Evolutionary conservation across 2,888 invertebrate genomes (phyloP).

Genomic region (Drosophila paranaensis): DNA sequence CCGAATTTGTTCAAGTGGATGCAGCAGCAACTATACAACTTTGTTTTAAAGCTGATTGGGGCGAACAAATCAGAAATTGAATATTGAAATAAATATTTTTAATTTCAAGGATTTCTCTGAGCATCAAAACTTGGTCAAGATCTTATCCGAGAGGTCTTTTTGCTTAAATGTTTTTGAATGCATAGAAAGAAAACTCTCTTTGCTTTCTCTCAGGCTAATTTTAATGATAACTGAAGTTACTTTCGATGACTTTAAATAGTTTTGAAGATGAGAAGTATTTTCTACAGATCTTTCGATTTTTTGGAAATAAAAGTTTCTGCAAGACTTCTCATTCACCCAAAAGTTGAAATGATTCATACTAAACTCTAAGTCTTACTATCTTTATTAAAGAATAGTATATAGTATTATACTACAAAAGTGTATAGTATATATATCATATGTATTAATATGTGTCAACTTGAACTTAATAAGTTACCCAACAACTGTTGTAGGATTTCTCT

Average conservation of each 20-base stretch:
- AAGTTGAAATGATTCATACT: background rate
- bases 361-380: too few relatives aligned
- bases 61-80: background rate
- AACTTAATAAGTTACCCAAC: conserved; percentile 7
- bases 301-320: background rate
- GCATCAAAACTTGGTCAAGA: background rate
- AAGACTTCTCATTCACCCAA: background rate
- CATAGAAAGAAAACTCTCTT: background rate
- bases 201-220: too few relatives aligned
- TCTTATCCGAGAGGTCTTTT: background rate
- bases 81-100: background rate
- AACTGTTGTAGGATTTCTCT: conserved; percentile 13
- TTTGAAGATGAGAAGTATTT: background rate
- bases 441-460: background rate
- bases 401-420: too few relatives aligned
- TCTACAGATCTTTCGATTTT: accelerated
- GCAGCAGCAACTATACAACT: background rate
- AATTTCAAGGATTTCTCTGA: background rate
- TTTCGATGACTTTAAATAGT: background rate
- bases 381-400: too few relatives aligned
- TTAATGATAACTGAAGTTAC: background rate
- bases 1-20: background rate
- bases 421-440: background rate
- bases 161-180: background rate
- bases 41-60: background rate